These are phyloP conservation scores for Pleuronectes platessa DNA, from an alignment of 2,113 vertebrate genomes.

Conservation along the genomic window DNA sequence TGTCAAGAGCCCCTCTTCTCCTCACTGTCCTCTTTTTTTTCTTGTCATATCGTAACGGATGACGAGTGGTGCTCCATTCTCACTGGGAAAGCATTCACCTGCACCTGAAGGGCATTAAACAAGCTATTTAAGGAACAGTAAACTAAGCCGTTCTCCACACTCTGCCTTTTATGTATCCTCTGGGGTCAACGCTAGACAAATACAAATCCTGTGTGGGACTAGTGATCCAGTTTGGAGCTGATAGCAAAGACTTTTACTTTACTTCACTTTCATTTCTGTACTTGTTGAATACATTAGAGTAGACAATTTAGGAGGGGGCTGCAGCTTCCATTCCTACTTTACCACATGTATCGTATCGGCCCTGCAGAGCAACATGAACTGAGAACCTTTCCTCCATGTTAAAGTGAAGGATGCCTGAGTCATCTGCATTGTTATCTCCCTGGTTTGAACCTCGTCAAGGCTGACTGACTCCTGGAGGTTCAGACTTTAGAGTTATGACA, in stretches of 20 bases:
- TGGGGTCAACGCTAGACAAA: constrained; percentile 2
- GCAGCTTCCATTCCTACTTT: too few relatives aligned
- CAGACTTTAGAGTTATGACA: too few relatives aligned
- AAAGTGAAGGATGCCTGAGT: background rate
- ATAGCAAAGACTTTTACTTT: background rate
- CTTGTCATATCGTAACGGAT: background rate
- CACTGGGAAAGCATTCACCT: background rate
- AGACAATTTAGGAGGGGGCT: background rate
- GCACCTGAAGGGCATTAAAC: constrained; percentile 9
- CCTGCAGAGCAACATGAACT: background rate
- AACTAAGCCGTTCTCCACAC: constrained; percentile 6
- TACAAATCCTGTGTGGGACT: constrained; percentile 6
- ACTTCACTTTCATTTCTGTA: background rate
- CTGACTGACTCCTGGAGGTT: background rate
- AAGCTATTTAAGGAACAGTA: background rate
- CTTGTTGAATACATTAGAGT: background rate
- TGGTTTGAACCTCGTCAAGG: background rate
- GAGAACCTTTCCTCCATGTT: background rate
- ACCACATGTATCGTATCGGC: background rate
- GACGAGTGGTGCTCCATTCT: background rate
- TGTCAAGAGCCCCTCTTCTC: background rate
- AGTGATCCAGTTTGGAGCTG: background rate
- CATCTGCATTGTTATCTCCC: background rate
- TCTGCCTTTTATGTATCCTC: constrained; percentile 9
- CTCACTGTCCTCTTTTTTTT: background rate